Percentiles rank a stretch among this genome's conserved stretches.
These are phyloP conservation scores for Pandemis heparana DNA, from an alignment of 2,888 invertebrate genomes.

Conservation along the genomic window DNA sequence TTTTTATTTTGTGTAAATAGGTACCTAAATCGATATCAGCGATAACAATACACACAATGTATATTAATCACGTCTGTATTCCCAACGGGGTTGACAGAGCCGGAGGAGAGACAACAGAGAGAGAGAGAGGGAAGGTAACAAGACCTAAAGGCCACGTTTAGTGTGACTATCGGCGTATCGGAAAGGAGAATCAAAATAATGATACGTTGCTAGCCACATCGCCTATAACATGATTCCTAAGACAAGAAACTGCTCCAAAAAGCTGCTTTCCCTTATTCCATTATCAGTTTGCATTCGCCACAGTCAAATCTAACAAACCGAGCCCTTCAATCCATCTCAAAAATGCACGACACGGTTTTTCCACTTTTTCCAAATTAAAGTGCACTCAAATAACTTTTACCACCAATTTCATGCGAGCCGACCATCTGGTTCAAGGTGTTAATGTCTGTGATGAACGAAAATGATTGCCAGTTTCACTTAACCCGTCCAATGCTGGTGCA, in stretches of 20 bases:
- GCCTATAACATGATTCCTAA: background rate
- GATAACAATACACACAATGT: no score
- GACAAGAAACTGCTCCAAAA: background rate
- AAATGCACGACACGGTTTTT: conserved; percentile 21
- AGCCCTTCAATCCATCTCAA: background rate
- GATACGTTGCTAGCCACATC: no score
- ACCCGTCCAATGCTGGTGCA: background rate
- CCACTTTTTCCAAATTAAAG: conserved; percentile 40
- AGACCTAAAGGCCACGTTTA: no score
- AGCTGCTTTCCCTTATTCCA: background rate
- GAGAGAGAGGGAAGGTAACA: no score
- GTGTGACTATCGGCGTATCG: no score
- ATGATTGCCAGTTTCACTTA: conserved; percentile 24
- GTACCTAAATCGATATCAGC: no score
- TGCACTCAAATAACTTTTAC: conserved; percentile 35
- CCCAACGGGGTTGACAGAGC: no score
- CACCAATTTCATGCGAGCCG: conserved; percentile 37
- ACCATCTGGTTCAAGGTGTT: conserved; percentile 36
- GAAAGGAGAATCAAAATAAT: no score
- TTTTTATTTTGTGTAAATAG: no score
- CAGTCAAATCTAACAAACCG: background rate
- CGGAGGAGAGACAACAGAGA: no score
- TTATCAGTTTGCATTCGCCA: background rate
- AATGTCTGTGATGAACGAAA: conserved; percentile 22
- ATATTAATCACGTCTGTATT: no score